Evolutionary conservation across 2,797 vertebrate genomes (phyloP).

Genomic region (Chrysocyon brachyurus): DNA sequence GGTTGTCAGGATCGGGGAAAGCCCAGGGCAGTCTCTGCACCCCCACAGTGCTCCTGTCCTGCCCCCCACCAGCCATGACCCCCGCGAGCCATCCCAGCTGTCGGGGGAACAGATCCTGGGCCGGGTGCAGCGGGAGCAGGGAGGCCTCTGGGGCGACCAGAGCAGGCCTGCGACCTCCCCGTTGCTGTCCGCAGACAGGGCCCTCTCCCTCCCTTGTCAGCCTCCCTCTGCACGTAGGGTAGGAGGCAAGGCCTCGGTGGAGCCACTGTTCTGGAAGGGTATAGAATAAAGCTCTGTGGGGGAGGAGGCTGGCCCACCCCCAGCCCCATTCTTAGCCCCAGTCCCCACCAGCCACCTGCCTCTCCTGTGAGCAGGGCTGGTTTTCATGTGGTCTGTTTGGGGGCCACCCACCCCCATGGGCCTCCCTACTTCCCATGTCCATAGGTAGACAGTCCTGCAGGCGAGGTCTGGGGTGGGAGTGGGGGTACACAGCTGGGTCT

Average conservation of each 20-base stretch:
- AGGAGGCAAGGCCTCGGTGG: neutral
- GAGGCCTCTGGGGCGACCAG: neutral
- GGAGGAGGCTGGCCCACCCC: neutral
- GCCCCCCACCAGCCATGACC: too few species aligned
- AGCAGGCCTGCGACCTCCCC: neutral
- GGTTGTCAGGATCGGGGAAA: neutral
- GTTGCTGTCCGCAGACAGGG: neutral
- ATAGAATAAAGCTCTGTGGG: neutral
- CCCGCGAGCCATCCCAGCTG: fast-evolving
- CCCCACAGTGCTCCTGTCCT: neutral
- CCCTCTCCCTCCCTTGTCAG: neutral
- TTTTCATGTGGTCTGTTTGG: neutral
- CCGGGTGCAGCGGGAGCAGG: fast-evolving
- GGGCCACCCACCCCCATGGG: too few species aligned
- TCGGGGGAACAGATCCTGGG: neutral
- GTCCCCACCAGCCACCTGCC: neutral
- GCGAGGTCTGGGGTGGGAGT: neutral
- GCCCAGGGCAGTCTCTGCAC: too few species aligned
- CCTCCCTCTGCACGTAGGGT: neutral
- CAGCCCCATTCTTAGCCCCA: neutral
- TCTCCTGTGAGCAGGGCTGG: neutral
- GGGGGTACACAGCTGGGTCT: neutral
- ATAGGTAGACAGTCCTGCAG: neutral
- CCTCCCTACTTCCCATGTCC: fast-evolving
- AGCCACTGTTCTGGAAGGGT: neutral